Conservation (phyloP, 2,797 vertebrate species). For the Gymnopithys bicolor region DNA sequence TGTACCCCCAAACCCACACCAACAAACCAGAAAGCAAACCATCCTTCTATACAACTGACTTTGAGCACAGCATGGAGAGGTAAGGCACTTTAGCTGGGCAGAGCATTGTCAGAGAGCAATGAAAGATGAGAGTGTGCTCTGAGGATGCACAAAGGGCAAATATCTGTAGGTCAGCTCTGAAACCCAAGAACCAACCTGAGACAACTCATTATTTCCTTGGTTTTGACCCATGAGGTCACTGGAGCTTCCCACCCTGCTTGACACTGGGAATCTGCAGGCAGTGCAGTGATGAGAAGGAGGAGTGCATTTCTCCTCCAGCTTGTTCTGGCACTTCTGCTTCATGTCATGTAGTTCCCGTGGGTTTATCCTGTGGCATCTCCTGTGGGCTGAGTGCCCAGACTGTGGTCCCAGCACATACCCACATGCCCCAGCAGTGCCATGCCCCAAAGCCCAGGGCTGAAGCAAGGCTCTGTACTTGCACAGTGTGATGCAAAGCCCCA, state of each 20-base stretch:
- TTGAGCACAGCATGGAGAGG: background rate
- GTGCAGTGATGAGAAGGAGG: rapidly evolving
- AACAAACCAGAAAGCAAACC: background rate
- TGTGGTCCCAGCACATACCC: background rate
- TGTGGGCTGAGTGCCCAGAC: rapidly evolving
- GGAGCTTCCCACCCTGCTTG: background rate
- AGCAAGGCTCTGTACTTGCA: background rate
- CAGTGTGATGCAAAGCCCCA: rapidly evolving
- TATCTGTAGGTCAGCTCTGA: rapidly evolving
- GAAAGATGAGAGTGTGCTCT: rapidly evolving
- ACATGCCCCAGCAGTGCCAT: rapidly evolving
- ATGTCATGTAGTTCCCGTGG: rapidly evolving
- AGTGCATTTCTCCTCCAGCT: background rate
- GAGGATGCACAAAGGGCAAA: background rate
- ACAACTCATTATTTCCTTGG: background rate
- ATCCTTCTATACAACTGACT: background rate
- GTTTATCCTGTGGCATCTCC: background rate
- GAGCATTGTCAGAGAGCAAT: rapidly evolving
- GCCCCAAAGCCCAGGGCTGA: background rate
- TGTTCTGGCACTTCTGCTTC: background rate
- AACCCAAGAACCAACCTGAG: background rate
- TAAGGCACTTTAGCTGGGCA: background rate
- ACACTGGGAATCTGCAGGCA: background rate
- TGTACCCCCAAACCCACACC: too few relatives aligned
- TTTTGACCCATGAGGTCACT: background rate